Percentiles rank a stretch among this genome's conserved stretches.
Conservation (phyloP, 2,888 invertebrate species). For the Anthophora plumipes region DNA sequence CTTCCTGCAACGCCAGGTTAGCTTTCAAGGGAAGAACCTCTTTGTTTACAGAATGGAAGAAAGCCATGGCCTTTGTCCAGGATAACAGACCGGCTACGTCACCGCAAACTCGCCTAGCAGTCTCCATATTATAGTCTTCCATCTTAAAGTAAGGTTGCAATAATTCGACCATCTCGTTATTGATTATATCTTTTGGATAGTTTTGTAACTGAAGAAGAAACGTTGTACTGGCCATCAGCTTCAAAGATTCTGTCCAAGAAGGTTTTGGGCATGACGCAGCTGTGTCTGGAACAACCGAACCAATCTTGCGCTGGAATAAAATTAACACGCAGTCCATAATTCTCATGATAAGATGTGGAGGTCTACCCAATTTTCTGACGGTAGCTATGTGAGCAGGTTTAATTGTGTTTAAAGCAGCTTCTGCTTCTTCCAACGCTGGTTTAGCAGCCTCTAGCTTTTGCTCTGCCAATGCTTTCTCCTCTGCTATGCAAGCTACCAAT, state of each 20-base stretch:
- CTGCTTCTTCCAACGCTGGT: conserved; percentile 97
- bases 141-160: conserved; percentile 96
- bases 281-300: conserved; percentile 92
- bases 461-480: conserved; percentile 96
- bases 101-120: conserved; percentile 97
- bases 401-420: conserved; percentile 97
- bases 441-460: conserved; percentile 97
- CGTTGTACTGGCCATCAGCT: conserved; percentile 98
- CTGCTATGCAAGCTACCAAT: conserved; percentile 93
- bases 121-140: conserved; percentile 99
- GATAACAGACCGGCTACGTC: conserved; percentile 97
- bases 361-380: conserved; percentile 96
- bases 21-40: conserved; percentile 98
- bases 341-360: conserved; percentile 98
- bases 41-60: conserved; percentile 98
- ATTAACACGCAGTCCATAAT: conserved; percentile 99
- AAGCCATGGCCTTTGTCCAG: conserved; percentile 98
- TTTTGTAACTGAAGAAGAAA: conserved; percentile 96
- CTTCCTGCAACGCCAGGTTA: conserved; percentile 95
- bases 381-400: conserved; percentile 98
- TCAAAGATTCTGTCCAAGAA: conserved; percentile 98
- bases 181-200: conserved; percentile 98
- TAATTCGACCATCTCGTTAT: conserved; percentile 98
- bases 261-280: conserved; percentile 95
- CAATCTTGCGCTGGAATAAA: conserved; percentile 93